Evolutionary conservation across 2,888 invertebrate species (phyloP).

Genomic region (Platycnemis pennipes): DNA sequence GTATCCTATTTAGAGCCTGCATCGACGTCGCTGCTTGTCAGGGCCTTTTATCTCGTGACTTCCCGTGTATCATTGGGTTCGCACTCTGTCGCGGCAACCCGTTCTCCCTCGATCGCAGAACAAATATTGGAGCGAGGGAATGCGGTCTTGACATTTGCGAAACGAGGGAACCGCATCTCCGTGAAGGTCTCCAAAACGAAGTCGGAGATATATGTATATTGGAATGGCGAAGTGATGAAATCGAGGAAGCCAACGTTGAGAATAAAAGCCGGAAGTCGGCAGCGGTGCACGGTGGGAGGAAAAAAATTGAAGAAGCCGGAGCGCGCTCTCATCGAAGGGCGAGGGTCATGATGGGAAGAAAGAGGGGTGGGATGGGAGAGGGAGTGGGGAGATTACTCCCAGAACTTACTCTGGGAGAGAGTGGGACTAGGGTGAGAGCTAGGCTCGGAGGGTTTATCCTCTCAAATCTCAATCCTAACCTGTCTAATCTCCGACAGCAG

Average conservation of each 20-base stretch:
- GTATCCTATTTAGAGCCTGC: not conserved
- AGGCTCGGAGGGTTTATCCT: not conserved
- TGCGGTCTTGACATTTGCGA: not conserved
- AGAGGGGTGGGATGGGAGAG: too few species aligned
- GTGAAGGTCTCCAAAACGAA: not conserved
- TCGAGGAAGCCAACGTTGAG: not conserved
- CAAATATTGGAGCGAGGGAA: not conserved
- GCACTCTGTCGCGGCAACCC: not conserved
- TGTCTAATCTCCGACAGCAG: conserved; percentile 58
- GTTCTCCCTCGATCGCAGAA: not conserved
- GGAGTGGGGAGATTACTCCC: not conserved
- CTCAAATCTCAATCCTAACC: conserved; percentile 60
- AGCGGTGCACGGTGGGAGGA: not conserved
- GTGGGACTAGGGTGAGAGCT: not conserved
- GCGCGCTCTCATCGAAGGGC: not conserved
- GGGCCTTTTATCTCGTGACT: not conserved
- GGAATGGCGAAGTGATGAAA: not conserved
- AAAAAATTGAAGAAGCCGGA: not conserved
- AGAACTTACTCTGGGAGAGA: not conserved
- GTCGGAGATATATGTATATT: not conserved
- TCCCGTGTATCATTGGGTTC: not conserved
- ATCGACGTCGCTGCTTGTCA: not conserved
- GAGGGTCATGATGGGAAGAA: too few species aligned
- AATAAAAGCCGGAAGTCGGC: not conserved
- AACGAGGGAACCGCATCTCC: not conserved